phyloP scores from a whole-genome alignment of 2,888 invertebrate species.

The Caenorhabditis auriculariae region DNA sequence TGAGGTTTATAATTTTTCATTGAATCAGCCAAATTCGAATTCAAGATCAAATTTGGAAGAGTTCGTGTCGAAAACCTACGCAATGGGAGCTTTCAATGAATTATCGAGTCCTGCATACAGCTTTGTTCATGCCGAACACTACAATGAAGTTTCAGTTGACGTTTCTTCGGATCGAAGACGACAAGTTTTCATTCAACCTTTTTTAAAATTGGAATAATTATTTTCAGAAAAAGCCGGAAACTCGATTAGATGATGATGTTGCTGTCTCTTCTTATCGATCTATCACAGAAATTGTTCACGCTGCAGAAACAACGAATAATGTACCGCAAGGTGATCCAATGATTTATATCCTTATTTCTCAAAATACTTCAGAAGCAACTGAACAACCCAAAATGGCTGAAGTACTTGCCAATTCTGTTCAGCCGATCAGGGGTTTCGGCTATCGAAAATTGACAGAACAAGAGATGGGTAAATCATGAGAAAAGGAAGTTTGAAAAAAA shows the following conservation, averaged over 20 bases:
- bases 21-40: neutral
- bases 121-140: constrained; percentile 14
- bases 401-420: constrained; percentile 32
- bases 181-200: neutral
- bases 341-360: too few relatives aligned
- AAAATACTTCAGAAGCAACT: too few relatives aligned
- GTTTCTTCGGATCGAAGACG: constrained; percentile 2
- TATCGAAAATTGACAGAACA: constrained; percentile 59
- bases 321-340: constrained; percentile 1
- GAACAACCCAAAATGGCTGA: too few relatives aligned
- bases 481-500: neutral
- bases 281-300: constrained; percentile 59
- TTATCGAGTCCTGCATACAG: constrained; percentile 12
- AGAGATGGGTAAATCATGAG: constrained; percentile 47
- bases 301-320: constrained; percentile 48
- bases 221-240: neutral
- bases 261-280: constrained; percentile 51
- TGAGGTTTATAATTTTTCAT: neutral
- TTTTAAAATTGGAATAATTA: neutral
- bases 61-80: constrained; percentile 26
- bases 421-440: constrained; percentile 51
- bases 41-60: constrained; percentile 32
- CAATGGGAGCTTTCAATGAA: constrained; percentile 22
- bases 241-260: constrained; percentile 14
- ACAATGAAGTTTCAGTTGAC: constrained; percentile 30